These are phyloP conservation scores for Holothuria glaberrima DNA, from an alignment of 35 echinoderm and acorn worm genomes.

Conservation along the genomic window DNA sequence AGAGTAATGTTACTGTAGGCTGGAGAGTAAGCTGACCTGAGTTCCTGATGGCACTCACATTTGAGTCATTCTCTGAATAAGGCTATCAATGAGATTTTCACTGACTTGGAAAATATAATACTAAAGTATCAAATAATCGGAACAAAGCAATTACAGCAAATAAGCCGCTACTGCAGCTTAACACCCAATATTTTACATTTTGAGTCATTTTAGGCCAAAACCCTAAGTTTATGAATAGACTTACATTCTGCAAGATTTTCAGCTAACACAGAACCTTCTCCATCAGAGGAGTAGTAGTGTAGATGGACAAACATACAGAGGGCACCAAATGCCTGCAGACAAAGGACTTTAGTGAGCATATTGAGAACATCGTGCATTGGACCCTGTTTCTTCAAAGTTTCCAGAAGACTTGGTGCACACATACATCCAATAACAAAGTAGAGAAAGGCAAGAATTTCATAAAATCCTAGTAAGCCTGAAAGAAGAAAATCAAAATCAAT, in stretches of 20 bases:
- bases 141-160: too few species aligned
- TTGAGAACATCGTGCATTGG: constrained; percentile 92
- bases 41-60: too few species aligned
- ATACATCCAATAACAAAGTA: constrained; percentile 90
- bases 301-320: constrained; percentile 83
- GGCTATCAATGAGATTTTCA: too few species aligned
- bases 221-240: not conserved
- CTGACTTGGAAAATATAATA: too few species aligned
- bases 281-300: constrained; percentile 73
- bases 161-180: too few species aligned
- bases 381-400: constrained; percentile 78
- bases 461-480: constrained; percentile 80
- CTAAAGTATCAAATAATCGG: too few species aligned
- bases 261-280: constrained; percentile 61
- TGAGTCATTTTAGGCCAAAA: too few species aligned
- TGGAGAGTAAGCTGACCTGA: too few species aligned
- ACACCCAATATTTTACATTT: too few species aligned
- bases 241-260: constrained; percentile 83
- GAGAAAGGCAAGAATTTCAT: constrained; percentile 69
- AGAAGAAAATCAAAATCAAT: not conserved
- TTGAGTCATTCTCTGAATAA: too few species aligned
- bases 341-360: constrained; percentile 81
- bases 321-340: constrained; percentile 65
- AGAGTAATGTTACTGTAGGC: too few species aligned
- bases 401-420: constrained; percentile 74